Percentiles rank a stretch among this genome's conserved stretches.
These are phyloP conservation scores for Epinephelus cyanopodus DNA, from an alignment of 2,113 vertebrate species.

Conservation along the genomic window DNA sequence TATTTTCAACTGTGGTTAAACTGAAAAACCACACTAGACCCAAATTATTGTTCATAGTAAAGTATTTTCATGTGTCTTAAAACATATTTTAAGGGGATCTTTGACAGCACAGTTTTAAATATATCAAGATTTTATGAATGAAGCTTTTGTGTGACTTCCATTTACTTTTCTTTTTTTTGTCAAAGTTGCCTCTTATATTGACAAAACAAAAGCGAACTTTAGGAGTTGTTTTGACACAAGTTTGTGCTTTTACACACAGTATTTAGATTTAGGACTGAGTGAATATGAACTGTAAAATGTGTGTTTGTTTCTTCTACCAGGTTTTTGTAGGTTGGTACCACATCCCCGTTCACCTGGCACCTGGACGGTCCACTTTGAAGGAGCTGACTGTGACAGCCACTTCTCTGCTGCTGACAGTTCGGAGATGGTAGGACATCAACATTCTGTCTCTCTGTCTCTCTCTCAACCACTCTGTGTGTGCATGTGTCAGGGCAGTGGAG, in stretches of 20 bases:
- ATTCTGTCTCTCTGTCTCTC: background rate
- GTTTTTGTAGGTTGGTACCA: constrained; percentile 92
- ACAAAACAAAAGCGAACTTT: background rate
- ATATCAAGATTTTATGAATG: background rate
- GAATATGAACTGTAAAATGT: background rate
- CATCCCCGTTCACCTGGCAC: constrained; percentile 93
- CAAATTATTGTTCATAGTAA: background rate
- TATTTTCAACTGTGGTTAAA: background rate
- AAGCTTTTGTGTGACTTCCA: background rate
- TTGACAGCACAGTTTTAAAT: background rate
- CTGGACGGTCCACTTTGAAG: constrained; percentile 97
- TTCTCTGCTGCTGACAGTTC: constrained; percentile 88
- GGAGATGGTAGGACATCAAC: constrained; percentile 87
- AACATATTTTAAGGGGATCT: background rate
- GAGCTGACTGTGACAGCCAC: constrained; percentile 94
- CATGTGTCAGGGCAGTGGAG: background rate
- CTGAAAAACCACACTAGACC: background rate
- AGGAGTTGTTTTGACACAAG: background rate
- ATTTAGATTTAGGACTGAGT: background rate
- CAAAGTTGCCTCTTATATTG: background rate
- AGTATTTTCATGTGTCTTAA: too few relatives aligned
- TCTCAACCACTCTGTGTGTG: too few relatives aligned
- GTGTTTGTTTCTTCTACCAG: constrained; percentile 74
- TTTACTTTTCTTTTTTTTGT: background rate
- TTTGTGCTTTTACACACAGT: background rate